A percentile compares a stretch with the other conserved stretches of the same genome.
phyloP scores from a whole-genome alignment of 1,140 invertebrate genomes.

The Aphelinus atriplicis region DNA sequence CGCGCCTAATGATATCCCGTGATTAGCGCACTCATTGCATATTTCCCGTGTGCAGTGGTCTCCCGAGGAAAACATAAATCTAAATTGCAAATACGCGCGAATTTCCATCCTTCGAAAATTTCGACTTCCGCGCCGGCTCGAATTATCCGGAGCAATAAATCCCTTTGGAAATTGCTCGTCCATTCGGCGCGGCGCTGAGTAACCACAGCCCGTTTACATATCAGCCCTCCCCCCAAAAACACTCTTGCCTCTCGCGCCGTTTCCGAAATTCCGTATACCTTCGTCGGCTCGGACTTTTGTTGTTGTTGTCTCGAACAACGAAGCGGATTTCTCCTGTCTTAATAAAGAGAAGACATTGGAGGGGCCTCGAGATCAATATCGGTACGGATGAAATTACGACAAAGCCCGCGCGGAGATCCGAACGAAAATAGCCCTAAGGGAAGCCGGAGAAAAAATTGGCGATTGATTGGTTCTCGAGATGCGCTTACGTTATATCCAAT shows the following conservation, averaged over 20 bases:
- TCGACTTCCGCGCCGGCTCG: not conserved
- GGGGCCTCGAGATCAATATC: not conserved
- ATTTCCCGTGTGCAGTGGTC: not conserved
- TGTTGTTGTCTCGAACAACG: too few species aligned
- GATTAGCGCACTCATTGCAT: conserved; percentile 21
- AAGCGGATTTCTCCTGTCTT: not conserved
- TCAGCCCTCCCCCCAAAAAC: too few species aligned
- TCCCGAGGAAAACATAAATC: conserved; percentile 24
- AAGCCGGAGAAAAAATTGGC: conserved; percentile 7
- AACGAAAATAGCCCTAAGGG: not conserved
- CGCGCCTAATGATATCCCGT: conserved; percentile 14
- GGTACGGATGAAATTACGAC: conserved; percentile 9
- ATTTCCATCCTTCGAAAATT: conserved; percentile 24
- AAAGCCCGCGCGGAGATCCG: not conserved
- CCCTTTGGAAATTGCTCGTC: conserved; percentile 7
- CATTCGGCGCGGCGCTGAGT: too few species aligned
- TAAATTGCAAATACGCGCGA: conserved; percentile 15
- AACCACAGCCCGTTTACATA: too few species aligned
- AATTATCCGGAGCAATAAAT: conserved; percentile 18
- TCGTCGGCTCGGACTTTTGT: too few species aligned
- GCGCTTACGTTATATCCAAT: not conserved
- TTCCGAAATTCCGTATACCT: too few species aligned
- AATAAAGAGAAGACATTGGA: not conserved
- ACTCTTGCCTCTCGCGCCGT: too few species aligned
- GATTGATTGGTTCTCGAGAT: conserved; percentile 12